Conservation (phyloP, 2,113 vertebrate species). For the Pica pica region DNA sequence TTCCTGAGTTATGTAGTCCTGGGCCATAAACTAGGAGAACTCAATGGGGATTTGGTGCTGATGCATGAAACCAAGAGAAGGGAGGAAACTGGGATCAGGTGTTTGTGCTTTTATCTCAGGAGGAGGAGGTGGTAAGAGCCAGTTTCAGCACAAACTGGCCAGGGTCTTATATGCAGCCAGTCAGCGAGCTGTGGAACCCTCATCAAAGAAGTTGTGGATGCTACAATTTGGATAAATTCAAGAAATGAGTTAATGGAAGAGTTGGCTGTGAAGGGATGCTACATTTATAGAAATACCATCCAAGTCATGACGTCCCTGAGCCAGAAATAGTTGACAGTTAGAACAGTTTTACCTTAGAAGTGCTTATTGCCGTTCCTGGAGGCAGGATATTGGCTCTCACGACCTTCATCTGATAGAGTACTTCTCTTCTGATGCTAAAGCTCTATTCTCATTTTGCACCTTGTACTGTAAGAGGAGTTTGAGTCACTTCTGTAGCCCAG, state of each 20-base stretch:
- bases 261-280: neutral
- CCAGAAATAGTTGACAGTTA: neutral
- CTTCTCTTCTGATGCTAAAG: neutral
- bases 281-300: neutral
- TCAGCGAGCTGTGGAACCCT: neutral
- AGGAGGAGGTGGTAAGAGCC: neutral
- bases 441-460: neutral
- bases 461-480: neutral
- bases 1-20: accelerated
- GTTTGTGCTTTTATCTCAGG: too few relatives aligned
- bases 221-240: neutral
- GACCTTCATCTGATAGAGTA: neutral
- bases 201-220: neutral
- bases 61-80: neutral
- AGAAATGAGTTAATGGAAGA: neutral
- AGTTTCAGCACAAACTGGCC: neutral
- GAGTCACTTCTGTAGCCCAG: neutral
- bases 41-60: neutral
- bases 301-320: neutral
- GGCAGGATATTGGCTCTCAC: neutral
- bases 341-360: neutral
- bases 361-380: neutral
- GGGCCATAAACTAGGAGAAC: too few relatives aligned
- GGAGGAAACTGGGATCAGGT: neutral
- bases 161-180: neutral